Percentiles rank a stretch among this genome's conserved stretches.
Conservation (phyloP, 1,140 invertebrate genomes). For the Amyelois transitella region DNA sequence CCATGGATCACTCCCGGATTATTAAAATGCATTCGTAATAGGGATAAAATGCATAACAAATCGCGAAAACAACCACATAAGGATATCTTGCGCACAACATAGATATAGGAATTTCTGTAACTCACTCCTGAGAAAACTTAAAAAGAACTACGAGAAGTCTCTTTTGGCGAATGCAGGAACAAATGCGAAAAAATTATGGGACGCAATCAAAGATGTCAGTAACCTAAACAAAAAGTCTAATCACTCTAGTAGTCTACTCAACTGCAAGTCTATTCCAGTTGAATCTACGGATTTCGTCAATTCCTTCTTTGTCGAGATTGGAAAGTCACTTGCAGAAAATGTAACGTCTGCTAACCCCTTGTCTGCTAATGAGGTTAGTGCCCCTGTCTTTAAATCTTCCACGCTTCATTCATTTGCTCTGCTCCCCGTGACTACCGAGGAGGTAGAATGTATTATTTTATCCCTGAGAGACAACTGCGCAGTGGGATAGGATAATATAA, state of each 20-base stretch:
- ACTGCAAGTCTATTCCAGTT: not conserved
- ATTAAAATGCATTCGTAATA: constrained; percentile 8
- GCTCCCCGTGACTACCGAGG: not conserved
- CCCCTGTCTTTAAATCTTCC: no score
- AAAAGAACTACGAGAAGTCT: not conserved
- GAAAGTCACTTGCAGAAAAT: constrained; percentile 1
- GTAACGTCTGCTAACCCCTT: no score
- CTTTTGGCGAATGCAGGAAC: not conserved
- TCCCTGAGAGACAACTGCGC: no score
- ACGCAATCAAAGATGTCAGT: constrained; percentile 5
- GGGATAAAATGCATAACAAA: constrained; percentile 10
- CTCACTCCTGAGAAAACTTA: constrained; percentile 7
- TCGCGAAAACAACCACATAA: constrained; percentile 2
- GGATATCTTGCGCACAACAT: not conserved
- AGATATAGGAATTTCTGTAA: constrained; percentile 15
- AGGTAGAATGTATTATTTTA: not conserved
- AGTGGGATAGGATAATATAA: not conserved
- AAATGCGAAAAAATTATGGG: constrained; percentile 9
- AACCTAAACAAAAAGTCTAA: not conserved
- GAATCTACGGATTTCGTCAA: constrained; percentile 5
- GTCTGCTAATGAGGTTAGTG: no score
- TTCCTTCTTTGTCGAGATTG: constrained; percentile 4
- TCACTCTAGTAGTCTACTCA: not conserved
- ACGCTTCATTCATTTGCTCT: no score
- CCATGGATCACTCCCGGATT: constrained; percentile 15